phyloP scores from a whole-genome alignment of 1,140 invertebrate species.

The Schlechtendalia chinensis region DNA sequence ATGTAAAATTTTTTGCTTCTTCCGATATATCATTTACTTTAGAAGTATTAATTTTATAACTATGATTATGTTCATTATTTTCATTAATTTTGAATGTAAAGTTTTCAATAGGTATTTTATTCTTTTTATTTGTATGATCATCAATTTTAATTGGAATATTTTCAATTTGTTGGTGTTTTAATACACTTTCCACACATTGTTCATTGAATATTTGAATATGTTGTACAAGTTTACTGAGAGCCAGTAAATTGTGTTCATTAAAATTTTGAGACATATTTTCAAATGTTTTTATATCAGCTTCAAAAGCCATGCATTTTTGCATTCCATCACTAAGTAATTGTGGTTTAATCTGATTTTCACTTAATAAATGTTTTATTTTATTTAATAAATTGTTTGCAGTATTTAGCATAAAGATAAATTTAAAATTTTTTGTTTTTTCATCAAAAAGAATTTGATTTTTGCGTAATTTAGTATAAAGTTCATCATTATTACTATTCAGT shows the following conservation, averaged over 20 bases:
- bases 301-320: not conserved
- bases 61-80: not conserved
- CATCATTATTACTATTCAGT: not conserved
- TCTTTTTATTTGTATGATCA: not conserved
- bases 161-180: not conserved
- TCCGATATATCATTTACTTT: not conserved
- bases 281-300: not conserved
- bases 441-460: conserved; percentile 15
- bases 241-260: not conserved
- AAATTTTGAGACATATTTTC: not conserved
- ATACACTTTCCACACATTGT: not conserved
- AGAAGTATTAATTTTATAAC: no score
- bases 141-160: not conserved
- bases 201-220: conserved; percentile 8
- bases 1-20: not conserved
- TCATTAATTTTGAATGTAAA: conserved; percentile 21
- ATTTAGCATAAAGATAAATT: not conserved
- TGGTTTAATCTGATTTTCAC: not conserved
- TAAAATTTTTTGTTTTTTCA: not conserved
- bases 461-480: not conserved
- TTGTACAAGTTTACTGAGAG: not conserved
- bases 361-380: not conserved
- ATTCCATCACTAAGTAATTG: not conserved
- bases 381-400: not conserved
- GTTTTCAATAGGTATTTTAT: not conserved